These are phyloP conservation scores for Acanthopagrus latus DNA, from an alignment of 2,797 vertebrate species.

Conservation along the genomic window DNA sequence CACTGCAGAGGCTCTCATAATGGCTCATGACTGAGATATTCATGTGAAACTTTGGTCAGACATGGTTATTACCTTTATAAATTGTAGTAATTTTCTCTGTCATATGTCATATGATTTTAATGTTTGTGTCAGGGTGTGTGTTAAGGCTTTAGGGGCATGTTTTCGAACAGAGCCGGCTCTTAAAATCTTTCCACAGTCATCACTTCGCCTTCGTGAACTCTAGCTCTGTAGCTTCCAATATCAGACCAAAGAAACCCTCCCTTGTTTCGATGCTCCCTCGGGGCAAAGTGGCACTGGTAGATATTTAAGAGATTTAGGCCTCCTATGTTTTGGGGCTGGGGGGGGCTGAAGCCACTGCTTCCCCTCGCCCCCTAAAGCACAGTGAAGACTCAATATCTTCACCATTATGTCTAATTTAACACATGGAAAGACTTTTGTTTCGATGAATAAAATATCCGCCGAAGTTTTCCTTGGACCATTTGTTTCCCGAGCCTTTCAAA, in stretches of 20 bases:
- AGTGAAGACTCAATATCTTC: slow-evolving; percentile 42
- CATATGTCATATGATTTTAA: slow-evolving; percentile 65
- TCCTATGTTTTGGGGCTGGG: slow-evolving; percentile 72
- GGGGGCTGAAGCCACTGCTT: slow-evolving; percentile 52
- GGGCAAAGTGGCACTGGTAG: slow-evolving; percentile 73
- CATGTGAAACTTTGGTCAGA: slow-evolving; percentile 55
- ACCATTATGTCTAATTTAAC: slow-evolving; percentile 50
- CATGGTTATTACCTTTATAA: slow-evolving; percentile 62
- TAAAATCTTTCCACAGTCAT: slow-evolving; percentile 59
- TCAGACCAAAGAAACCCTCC: slow-evolving; percentile 77
- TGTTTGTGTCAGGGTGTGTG: slow-evolving; percentile 58
- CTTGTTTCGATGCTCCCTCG: slow-evolving; percentile 75
- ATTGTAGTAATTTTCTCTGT: slow-evolving; percentile 63
- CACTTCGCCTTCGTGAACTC: slow-evolving; percentile 72
- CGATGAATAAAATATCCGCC: slow-evolving; percentile 61
- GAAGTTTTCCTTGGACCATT: slow-evolving; percentile 63
- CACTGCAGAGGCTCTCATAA: slow-evolving; percentile 40
- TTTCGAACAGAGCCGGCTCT: slow-evolving; percentile 56
- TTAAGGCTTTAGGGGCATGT: slow-evolving; percentile 52
- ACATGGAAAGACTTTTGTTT: slow-evolving; percentile 37
- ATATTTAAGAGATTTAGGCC: slow-evolving; percentile 78
- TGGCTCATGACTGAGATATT: slow-evolving; percentile 59
- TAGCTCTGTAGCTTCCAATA: slow-evolving; percentile 69
- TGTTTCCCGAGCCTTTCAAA: slow-evolving; percentile 65
- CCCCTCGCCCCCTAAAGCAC: slow-evolving; percentile 40